Evolutionary conservation across 2,113 vertebrate species (phyloP), one percentile per base, ranked within the genome.

Genomic region (Platysteira castanea): DNA sequence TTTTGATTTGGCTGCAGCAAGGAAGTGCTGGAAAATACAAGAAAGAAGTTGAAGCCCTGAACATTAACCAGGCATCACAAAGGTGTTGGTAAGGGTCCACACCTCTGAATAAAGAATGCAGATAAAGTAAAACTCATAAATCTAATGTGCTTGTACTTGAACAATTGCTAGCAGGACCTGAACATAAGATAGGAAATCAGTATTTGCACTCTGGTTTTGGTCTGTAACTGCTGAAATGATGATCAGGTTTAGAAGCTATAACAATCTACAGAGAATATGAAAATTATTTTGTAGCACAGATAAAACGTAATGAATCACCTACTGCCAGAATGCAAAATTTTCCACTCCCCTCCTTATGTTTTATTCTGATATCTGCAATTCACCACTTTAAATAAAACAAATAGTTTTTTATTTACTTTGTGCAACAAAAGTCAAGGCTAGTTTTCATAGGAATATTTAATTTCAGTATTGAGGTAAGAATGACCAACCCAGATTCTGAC

Each of bases 401-500:
- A 73, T 73, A 52, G 21, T 6, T 65, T 96, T 92, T 97, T 49
- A 92, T 97, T 97, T 97, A 80, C 70, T 64, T 84, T 64, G 56
- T 44, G 46, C 70, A 83, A 88, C 79, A 74, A n/a, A 89, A 93
- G 69, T 74, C 75, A 93, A 95, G 59, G 28, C 65, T 86, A 60
- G 78, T 91, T 92, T 97, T 93, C 53, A 59, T 85, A 67, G 11
- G 57, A 78, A 75, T 74, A 60, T 84, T 93, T 91, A 69, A 76
- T 93, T 94, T 97, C 73, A 30, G 53, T 80, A n/a, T 37, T 23
- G 41, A 96, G 94, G 93, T 97, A 95, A 94, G 69, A 84, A 35
- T 39, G 46, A 78, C 68, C 59, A 94, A 47, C 75, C 41, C 78
- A 95, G 93, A 81, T 96, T 96, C 60, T 95, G 67, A 75, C 83